Base-by-base conservation (phyloP, 2,797 vertebrate genomes). In the Periparus ater region DNA sequence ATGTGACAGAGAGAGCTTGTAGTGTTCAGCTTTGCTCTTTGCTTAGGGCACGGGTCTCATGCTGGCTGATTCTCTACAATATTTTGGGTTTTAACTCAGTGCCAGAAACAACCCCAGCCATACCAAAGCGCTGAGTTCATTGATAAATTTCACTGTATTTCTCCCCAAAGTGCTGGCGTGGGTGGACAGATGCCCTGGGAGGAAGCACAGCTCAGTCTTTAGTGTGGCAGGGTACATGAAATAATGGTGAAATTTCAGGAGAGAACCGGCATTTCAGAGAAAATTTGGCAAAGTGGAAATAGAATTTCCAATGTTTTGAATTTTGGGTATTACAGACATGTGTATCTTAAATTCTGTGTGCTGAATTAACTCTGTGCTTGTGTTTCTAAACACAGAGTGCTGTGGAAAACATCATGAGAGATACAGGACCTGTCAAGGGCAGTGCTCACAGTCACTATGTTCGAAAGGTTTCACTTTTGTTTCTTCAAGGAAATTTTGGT, bases 61-160 rank as follows among this genome's bases (percentile, higher is more conserved):
- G 25, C 34, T 75, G 71, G 34, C 40, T 57, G 21, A 34, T 44
- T 36, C 42, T 80, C 23, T 67, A 8, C 32, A 34, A 8, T 5
- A 17, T 74, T 40, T 30, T 36, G 45, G 12, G 7, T 47, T 68
- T 6, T 10, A 47, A 19, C 21, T 54, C 23, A 7, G 29, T 57
- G 60, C 34, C 5, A 48, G 38, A 67, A 42, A 4, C 7, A 65
- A 0, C 1, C 27, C 17, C 19, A 58, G n/a, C 57, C 1, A 0
- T 18, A n/a, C 4, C 40, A 30, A 10, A 70, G 14, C 34, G 13
- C 15, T 18, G 54, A 63, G 30, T 40, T 62, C 27, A 14, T 23
- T 32, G 7, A 5, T 8, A 11, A 48, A 3, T 77, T 73, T 62
- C 13, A 14, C 17, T 71, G 8, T 5, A 3, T 77, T 94, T 91